Percentiles rank a stretch among this genome's conserved stretches.
These are phyloP conservation scores for Tachuris rubrigastra DNA, from an alignment of 2,113 vertebrate genomes.

Conservation along the genomic window DNA sequence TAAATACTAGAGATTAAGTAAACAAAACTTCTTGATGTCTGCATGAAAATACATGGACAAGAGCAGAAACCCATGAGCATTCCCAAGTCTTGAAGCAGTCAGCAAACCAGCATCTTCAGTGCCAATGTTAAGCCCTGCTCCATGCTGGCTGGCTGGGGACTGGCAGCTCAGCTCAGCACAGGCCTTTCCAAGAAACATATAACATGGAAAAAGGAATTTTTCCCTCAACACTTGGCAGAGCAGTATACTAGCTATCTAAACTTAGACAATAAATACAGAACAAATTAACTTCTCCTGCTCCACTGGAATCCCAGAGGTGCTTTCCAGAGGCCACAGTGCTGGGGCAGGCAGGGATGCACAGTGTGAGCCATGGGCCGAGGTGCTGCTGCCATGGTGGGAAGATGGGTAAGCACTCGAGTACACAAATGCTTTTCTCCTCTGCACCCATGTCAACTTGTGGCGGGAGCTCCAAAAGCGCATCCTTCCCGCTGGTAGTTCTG, in stretches of 20 bases:
- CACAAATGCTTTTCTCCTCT: background rate
- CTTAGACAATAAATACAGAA: background rate
- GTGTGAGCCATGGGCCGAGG: background rate
- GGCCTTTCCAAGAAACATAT: background rate
- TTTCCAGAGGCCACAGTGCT: background rate
- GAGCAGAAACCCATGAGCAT: background rate
- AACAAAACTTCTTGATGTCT: background rate
- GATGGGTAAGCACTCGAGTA: background rate
- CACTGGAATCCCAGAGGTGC: background rate
- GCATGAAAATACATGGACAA: background rate
- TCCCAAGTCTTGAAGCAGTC: background rate
- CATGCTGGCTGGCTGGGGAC: background rate
- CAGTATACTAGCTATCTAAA: background rate
- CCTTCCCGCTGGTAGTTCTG: background rate
- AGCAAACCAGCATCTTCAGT: background rate
- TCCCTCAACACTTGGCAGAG: background rate
- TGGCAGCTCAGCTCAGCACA: background rate
- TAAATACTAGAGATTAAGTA: background rate
- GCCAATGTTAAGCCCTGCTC: background rate
- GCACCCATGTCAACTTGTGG: accelerated
- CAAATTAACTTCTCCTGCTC: background rate
- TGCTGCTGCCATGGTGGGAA: background rate
- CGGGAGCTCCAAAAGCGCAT: background rate
- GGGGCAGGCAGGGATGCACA: accelerated
- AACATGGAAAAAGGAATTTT: background rate